These are phyloP conservation scores for Arizona elegans DNA, from an alignment of 2,113 vertebrate genomes.

Conservation along the genomic window DNA sequence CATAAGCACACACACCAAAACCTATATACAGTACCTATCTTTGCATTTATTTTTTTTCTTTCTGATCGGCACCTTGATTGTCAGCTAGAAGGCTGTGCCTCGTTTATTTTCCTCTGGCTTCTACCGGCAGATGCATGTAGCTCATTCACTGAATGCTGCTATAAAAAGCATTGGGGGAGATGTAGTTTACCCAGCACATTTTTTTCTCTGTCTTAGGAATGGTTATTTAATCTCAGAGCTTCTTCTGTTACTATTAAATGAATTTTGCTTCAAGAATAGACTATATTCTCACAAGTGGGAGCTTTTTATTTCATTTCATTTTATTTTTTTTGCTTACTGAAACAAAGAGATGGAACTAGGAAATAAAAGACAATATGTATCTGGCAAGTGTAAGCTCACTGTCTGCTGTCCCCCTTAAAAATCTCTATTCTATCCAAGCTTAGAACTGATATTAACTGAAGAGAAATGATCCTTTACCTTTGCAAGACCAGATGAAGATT, in stretches of 20 bases:
- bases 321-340: neutral
- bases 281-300: accelerated
- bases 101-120: conserved; percentile 23
- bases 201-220: accelerated
- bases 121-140: conserved; percentile 30
- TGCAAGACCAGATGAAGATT: neutral
- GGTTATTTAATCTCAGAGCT: neutral
- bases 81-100: neutral
- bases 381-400: neutral
- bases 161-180: conserved; percentile 19
- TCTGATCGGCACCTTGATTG: neutral
- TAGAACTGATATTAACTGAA: neutral
- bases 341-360: neutral
- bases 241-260: neutral
- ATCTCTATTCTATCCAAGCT: neutral
- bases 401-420: neutral
- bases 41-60: neutral
- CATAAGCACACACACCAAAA: neutral
- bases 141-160: conserved; percentile 20
- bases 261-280: neutral
- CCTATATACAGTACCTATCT: neutral
- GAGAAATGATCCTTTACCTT: neutral
- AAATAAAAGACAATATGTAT: neutral
- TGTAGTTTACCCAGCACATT: conserved; percentile 1
- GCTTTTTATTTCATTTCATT: neutral